These are phyloP conservation scores for Microchirus variegatus DNA, from an alignment of 2,797 vertebrate genomes.

Conservation along the genomic window DNA sequence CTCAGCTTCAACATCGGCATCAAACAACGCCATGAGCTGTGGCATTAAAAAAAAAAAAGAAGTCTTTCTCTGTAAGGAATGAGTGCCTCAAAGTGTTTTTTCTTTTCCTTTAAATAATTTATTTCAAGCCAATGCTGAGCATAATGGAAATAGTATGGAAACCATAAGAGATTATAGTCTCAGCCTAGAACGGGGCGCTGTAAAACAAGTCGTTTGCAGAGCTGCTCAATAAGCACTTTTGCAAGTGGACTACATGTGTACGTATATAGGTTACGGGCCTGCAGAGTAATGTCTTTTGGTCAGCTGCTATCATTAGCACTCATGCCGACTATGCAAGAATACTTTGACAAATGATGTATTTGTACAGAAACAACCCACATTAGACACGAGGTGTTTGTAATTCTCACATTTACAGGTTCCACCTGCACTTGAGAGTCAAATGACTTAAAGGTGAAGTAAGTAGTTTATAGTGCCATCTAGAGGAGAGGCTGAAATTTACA, in stretches of 20 bases:
- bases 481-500: too few relatives aligned
- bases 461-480: too few relatives aligned
- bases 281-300: constrained; percentile 64
- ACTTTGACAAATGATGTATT: constrained; percentile 19
- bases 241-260: constrained; percentile 17
- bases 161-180: neutral
- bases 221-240: constrained; percentile 52
- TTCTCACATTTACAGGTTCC: neutral
- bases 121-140: too few relatives aligned
- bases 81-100: too few relatives aligned
- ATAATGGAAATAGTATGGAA: too few relatives aligned
- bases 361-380: neutral
- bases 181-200: constrained; percentile 27
- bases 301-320: constrained; percentile 45
- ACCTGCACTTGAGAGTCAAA: neutral
- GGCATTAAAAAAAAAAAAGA: too few relatives aligned
- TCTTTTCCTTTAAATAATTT: too few relatives aligned
- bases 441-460: too few relatives aligned
- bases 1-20: too few relatives aligned
- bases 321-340: constrained; percentile 28
- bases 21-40: too few relatives aligned
- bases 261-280: constrained; percentile 52
- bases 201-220: constrained; percentile 59
- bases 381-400: neutral
- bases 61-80: too few relatives aligned